A percentile compares a stretch with the other conserved stretches of the same genome.
Evolutionary conservation across 2,888 invertebrate species (phyloP).

Genomic region (Penaeus monodon): DNA sequence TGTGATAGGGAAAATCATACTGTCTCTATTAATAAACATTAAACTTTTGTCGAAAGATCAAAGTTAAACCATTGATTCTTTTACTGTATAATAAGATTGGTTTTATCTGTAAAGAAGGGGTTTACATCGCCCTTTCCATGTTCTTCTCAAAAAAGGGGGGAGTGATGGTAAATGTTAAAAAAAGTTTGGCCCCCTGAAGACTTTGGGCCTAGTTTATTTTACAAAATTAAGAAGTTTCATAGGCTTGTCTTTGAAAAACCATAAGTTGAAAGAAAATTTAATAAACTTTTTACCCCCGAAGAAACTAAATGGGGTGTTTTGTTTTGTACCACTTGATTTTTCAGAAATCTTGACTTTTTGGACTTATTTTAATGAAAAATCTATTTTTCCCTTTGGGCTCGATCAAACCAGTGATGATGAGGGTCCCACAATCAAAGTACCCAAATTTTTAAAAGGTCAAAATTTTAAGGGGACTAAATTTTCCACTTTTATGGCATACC

Average conservation of each 20-base stretch:
- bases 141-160: slow-evolving; percentile 55
- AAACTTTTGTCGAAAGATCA: slow-evolving; percentile 8
- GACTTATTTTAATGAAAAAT: slow-evolving; percentile 25
- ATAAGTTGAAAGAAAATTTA: slow-evolving; percentile 72
- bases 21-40: slow-evolving; percentile 33
- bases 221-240: slow-evolving; percentile 77
- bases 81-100: slow-evolving; percentile 78
- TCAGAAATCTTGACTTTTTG: slow-evolving; percentile 72
- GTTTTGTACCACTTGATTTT: slow-evolving; percentile 69
- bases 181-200: slow-evolving; percentile 67
- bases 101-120: slow-evolving; percentile 77
- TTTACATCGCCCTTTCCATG: slow-evolving; percentile 40
- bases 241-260: slow-evolving; percentile 79
- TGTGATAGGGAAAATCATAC: slow-evolving; percentile 53
- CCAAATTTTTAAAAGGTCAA: slow-evolving; percentile 73
- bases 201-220: slow-evolving; percentile 73
- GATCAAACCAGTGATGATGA: background rate
- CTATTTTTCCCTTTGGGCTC: background rate
- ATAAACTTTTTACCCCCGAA: slow-evolving; percentile 68
- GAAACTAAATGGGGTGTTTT: slow-evolving; percentile 66
- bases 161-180: slow-evolving; percentile 66
- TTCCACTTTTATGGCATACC: slow-evolving; percentile 67
- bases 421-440: background rate
- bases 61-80: slow-evolving; percentile 67
- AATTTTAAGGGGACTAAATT: slow-evolving; percentile 73